Base-by-base conservation (phyloP, 2,113 vertebrate genomes). In the Varanus salvator region DNA sequence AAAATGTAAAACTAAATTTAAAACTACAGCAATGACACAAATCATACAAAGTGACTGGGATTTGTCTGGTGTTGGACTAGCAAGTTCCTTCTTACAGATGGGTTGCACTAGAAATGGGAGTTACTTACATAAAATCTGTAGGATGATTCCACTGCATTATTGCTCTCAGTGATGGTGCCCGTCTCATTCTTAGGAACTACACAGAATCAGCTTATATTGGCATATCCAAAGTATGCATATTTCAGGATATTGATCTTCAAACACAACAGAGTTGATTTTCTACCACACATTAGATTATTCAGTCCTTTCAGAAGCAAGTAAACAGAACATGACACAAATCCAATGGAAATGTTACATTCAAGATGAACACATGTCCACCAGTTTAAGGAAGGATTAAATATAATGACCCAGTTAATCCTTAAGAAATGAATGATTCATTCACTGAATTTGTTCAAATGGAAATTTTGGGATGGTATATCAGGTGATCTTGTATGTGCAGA, bases 301-400 rank as follows among this genome's bases (percentile, higher is more conserved):
- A n/a, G 25, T 74, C 52, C 9, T 19, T 90, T 93, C 50, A 31
- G 72, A 84, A 93, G 25, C 66, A 90, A 82, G 3, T 80, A 78
- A 89, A 69, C 52, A 80, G 52, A 88, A 69, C 31, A 52, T n/a
- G 78, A 78, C 57, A 50, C 3, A 93, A 87, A 84, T 76, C 71
- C 54, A 27, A 7, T 82, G 64, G n/a, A 91, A 57, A 21, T 90
- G 48, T 87, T 82, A 34, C 60, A 80, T 66, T 77, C 54, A 78
- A 69, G 34, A 1, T 54, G 50, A 88, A 52, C 21, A 64, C n/a
- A 76, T 80, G 57, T 86, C 54, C 25, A 52, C 23, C 80, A 83
- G 54, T 85, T 92, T 85, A 1, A 80, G 25, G 72, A 76, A 82
- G 78, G 66, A 77, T 38, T 94, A 89, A 52, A 29, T 86, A 3